Base-by-base conservation (phyloP, 2,888 invertebrate genomes). In the Trachelus troglodyta region DNA sequence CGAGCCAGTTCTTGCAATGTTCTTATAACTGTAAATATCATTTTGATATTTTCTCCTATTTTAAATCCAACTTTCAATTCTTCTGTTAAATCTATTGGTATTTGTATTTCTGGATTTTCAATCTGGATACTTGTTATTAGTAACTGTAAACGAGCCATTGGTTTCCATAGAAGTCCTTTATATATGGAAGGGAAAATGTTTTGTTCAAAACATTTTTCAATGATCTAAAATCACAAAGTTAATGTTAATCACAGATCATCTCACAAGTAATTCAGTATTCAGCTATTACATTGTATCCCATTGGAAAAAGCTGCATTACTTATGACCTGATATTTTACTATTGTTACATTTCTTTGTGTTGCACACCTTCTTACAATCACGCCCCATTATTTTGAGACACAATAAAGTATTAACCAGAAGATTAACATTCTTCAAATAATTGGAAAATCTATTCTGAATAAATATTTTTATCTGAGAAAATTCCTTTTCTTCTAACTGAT, bases 301-400 rank as follows among this genome's bases (percentile, higher is more conserved):
- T 56, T 23, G 23, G 1, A 23, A 9, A 56, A 56, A 80, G 1
- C 34, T 75, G 12, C 6, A 75, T 74, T 34, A 40, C 34, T 75
- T 75, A 40, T 30, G 56, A 77, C 30, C 35, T 69, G 69, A n/a
- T 69, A 35, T 31, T 76, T 30, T 74, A 37, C 75, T 34, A 76
- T 74, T 23, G 23, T 56, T 23, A 23, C 2, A 56, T 56, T 9
- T 6, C 56, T 9, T 23, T 56, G 23, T 2, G 23, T 2, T 56
- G 79, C 92, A 81, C n/a, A 92, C 81, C 77, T 88, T 86, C 56
- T 85, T 81, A 23, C 90, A 84, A 79, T 87, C 88, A 80, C 87
- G 91, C 78, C 88, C 87, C 78, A 92, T 84, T 81, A 92, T 92
- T 92, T 92, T 92, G 76, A 92, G 84, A 80, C 91, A 91, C 68